Percentiles rank a stretch among this genome's conserved stretches.
phyloP scores from a whole-genome alignment of 2,797 vertebrate genomes.

The Liparis tanakae region DNA sequence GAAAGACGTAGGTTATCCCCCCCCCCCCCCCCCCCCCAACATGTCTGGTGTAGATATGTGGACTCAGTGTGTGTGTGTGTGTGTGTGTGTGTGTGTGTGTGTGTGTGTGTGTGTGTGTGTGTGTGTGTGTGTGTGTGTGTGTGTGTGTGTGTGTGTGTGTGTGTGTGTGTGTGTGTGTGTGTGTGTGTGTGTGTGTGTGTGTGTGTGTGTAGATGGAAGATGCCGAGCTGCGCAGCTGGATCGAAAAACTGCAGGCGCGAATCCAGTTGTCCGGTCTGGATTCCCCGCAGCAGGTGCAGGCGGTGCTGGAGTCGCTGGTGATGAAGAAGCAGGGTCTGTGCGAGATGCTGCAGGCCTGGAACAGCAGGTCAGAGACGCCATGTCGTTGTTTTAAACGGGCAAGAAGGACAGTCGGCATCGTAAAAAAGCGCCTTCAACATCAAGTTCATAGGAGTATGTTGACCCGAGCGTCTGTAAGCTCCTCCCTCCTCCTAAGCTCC shows the following conservation, averaged over 20 bases:
- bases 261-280: conserved; percentile 87
- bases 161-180: not conserved
- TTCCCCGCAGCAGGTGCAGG: conserved; percentile 91
- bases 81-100: not conserved
- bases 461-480: no score
- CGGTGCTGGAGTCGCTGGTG: conserved; percentile 91
- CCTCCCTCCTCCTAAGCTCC: no score
- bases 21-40: not conserved
- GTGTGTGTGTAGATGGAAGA: conserved; percentile 90
- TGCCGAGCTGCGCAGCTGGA: conserved; percentile 92
- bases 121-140: not conserved
- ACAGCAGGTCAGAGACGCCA: conserved; percentile 84
- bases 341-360: conserved; percentile 96
- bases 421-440: not conserved
- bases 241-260: conserved; percentile 93
- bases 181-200: not conserved
- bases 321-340: conserved; percentile 96
- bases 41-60: no score
- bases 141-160: not conserved
- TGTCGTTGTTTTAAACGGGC: not conserved
- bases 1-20: conserved; percentile 87
- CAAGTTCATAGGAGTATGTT: not conserved
- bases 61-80: conserved; percentile 1
- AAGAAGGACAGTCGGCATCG: no score
- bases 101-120: not conserved